phyloP scores from a whole-genome alignment of 2,888 invertebrate species.

The Gnatocerus cornutus region DNA sequence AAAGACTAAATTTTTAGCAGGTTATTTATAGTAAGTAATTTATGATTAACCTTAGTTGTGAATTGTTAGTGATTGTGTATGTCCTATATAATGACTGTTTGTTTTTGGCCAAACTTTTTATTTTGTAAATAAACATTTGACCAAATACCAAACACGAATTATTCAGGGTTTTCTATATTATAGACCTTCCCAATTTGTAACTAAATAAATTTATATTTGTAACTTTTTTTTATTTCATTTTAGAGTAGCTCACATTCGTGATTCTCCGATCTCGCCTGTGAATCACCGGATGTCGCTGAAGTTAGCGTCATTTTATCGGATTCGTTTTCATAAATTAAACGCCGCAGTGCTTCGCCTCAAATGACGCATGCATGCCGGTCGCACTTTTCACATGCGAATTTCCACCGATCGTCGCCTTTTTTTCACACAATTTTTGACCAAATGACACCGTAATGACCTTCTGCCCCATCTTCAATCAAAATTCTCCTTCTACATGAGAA shows the following conservation, averaged over 20 bases:
- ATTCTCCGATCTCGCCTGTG: slow-evolving; percentile 29
- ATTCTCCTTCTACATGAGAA: too few species aligned
- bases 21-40: slow-evolving; percentile 63
- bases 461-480: too few species aligned
- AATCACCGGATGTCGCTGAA: too few species aligned
- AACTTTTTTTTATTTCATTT: slow-evolving; percentile 53
- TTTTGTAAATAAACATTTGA: slow-evolving; percentile 64
- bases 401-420: too few species aligned
- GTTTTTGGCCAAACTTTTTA: slow-evolving; percentile 63
- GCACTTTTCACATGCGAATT: too few species aligned
- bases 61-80: slow-evolving; percentile 64
- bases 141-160: slow-evolving; percentile 63
- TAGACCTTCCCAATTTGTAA: slow-evolving; percentile 69
- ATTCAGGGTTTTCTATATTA: slow-evolving; percentile 67
- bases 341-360: too few species aligned
- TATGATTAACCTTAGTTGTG: slow-evolving; percentile 63
- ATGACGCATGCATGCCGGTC: too few species aligned
- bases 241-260: slow-evolving; percentile 19
- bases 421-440: too few species aligned
- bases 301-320: too few species aligned
- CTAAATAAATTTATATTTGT: slow-evolving; percentile 71
- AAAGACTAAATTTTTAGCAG: slow-evolving; percentile 61
- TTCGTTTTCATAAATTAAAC: too few species aligned
- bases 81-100: slow-evolving; percentile 62
- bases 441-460: too few species aligned